phyloP scores from a whole-genome alignment of 2,888 invertebrate species.

The Crioceris asparagi region DNA sequence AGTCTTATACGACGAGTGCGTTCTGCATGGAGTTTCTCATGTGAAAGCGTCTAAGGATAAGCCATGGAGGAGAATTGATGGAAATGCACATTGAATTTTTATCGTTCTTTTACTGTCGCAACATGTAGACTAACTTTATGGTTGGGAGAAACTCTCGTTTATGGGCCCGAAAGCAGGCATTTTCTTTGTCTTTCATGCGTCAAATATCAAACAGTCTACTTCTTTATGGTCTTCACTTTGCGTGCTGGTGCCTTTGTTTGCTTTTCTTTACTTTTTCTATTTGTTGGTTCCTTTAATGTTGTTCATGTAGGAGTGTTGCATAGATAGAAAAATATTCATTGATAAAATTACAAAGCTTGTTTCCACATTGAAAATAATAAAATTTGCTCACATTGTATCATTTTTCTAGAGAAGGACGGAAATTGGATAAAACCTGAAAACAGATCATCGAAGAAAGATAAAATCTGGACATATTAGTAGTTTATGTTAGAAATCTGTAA shows the following conservation, averaged over 20 bases:
- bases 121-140: constrained; percentile 39
- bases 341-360: too few species aligned
- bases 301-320: too few species aligned
- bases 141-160: constrained; percentile 35
- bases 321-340: too few species aligned
- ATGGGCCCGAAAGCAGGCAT: constrained; percentile 25
- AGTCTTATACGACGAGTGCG: constrained; percentile 20
- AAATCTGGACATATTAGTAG: too few species aligned
- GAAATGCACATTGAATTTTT: constrained; percentile 40
- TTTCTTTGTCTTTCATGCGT: constrained; percentile 31
- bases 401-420: too few species aligned
- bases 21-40: constrained; percentile 24
- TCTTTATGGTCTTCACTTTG: constrained; percentile 27
- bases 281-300: not conserved
- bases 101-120: constrained; percentile 40
- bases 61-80: constrained; percentile 35
- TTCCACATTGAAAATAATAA: too few species aligned
- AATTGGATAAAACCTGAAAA: too few species aligned
- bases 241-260: constrained; percentile 10
- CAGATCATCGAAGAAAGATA: too few species aligned
- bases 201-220: constrained; percentile 33
- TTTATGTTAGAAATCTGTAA: too few species aligned
- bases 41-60: too few species aligned
- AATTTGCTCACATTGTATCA: too few species aligned
- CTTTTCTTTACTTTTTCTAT: constrained; percentile 5